Evolutionary conservation across 1,140 invertebrate species (phyloP), one percentile per base, ranked within the genome.

Genomic region (Cyrtorhinus lividipennis): DNA sequence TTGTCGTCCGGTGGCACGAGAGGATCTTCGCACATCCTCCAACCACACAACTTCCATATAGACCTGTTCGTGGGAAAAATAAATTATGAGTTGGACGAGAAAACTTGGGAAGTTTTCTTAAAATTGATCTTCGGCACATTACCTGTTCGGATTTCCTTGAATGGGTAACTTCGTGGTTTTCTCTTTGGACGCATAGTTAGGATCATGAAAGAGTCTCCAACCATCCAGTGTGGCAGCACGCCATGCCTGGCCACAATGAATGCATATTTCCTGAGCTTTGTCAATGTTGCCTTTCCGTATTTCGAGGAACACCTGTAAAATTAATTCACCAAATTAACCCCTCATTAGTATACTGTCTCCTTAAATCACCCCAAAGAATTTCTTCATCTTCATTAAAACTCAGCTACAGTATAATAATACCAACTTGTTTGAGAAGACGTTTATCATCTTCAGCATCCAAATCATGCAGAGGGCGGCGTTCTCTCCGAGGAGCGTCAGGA

Each of bases 401-500:
- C n/a, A n/a, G n/a, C n/a, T n/a, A n/a, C n/a, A n/a, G n/a, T n/a
- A n/a, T n/a, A 1, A 27, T 44, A n/a, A n/a, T n/a, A n/a, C n/a
- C n/a, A n/a, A 64, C 63, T 78, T 73, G 74, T 48, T 76, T 80
- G 23, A 85, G 73, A 1, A 96, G 73, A 67, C 87, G 78, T 62
- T 78, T 76, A 69, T 96, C 92, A 79, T 96, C 92, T 73, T 93
- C 80, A 72, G 79, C 68, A 73, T 98, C 94, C 58, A 95, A 76
- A 70, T 92, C 86, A 75, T 95, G 92, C 18, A 97, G 75, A 23
- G 81, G 80, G 71, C 81, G 84, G 20, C 83, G 83, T 70, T 95
- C 83, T 63, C 91, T 78, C 22, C 83, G 75, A 0, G 89, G 86
- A 27, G 92, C 92, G 83, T 98, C 94, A n/a, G 93, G 93, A 76